Conservation (phyloP, 2,797 vertebrate genomes). For the Crenichthys baileyi region DNA sequence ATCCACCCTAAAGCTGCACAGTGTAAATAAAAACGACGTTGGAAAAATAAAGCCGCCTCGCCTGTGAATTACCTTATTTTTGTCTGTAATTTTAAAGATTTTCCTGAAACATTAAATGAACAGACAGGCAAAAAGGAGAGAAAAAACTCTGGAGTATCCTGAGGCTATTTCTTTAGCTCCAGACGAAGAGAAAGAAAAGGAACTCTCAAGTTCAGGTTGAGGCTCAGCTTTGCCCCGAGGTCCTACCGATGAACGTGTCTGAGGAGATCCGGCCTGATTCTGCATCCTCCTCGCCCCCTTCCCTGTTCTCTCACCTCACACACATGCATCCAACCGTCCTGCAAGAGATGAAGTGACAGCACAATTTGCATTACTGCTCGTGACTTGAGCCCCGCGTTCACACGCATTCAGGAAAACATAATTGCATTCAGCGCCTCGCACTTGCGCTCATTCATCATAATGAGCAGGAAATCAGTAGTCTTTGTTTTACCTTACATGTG, state of each 20-base stretch:
- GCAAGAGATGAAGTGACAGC: conserved; percentile 74
- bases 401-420: conserved; percentile 16
- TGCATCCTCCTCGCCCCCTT: conserved; percentile 13
- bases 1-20: conserved; percentile 7
- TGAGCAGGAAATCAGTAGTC: conserved; percentile 39
- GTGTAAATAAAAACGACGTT: conserved; percentile 9
- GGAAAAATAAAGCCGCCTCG: conserved; percentile 70
- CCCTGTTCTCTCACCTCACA: conserved; percentile 49
- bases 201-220: conserved; percentile 80
- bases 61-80: conserved; percentile 73
- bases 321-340: conserved; percentile 52
- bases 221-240: conserved; percentile 71
- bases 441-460: conserved; percentile 43
- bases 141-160: conserved; percentile 52
- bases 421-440: conserved; percentile 12
- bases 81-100: conserved; percentile 66
- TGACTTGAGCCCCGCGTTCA: conserved; percentile 38
- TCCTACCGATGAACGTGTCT: conserved; percentile 44
- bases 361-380: conserved; percentile 70
- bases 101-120: conserved; percentile 66
- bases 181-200: conserved; percentile 75
- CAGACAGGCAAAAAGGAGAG: conserved; percentile 45
- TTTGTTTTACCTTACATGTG: conserved; percentile 63
- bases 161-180: conserved; percentile 72
- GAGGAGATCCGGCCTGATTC: conserved; percentile 48